Evolutionary conservation across 2,888 invertebrate species (phyloP), one percentile per base, ranked within the genome.

Genomic region (Brenthis daphne): DNA sequence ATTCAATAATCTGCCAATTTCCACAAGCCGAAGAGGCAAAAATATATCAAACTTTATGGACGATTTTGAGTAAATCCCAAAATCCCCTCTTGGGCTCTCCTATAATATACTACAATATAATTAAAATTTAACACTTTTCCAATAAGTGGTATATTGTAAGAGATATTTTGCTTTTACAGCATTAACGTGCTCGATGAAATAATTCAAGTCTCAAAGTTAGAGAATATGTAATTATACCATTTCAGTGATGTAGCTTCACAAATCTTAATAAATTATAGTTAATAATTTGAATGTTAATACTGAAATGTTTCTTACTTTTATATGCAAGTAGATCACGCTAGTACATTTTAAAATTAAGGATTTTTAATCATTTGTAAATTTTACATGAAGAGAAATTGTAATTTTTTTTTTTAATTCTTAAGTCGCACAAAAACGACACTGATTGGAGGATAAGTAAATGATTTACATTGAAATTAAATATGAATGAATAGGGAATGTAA

Each of bases 401-500:
- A 20, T 2, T 20, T 5, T n/a, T 24, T 47, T 60, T 60, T 48
- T 60, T 29, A 24, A 48, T 33, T 50, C 14, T 33, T 50, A 50
- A 50, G n/a, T 64, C 54, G 53, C 57, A 54, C 50, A 58, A 64
- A 58, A 11, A 58, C 54, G 3, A 4, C 58, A 51, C 11, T 47
- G 11, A 43, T 43, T 43, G 37, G 37, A 43, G 14, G 3, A 24
- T 43, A 51, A 37, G 53, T 47, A 51, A 57, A 13, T 20, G 14
- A 48, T 33, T 37, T 13, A 58, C 47, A 54, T 33, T 64, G 53
- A 57, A 71, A 63, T 61, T 50, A 65, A 57, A 56, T 60, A 60
- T 55, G 68, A 70, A 65, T 65, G 73, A 71, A 72, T 70, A 65
- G 58, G 55, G 43, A 68, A 29, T 68, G 68, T 88, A 86, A 80